phyloP scores from a whole-genome alignment of 2,113 vertebrate genomes.

The Zeus faber region DNA sequence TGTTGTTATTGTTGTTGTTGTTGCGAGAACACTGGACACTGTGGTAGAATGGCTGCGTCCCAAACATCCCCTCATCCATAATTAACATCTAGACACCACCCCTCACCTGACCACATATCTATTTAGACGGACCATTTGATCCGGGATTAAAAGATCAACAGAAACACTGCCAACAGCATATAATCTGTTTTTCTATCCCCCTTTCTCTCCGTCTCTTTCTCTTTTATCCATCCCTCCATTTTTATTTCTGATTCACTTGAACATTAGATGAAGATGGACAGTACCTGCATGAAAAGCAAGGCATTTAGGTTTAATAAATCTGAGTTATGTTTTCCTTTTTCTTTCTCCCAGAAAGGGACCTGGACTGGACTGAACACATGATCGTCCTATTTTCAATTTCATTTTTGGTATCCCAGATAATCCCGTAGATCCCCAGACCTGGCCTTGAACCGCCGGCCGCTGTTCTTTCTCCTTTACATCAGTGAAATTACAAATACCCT shows the following conservation, averaged over 20 bases:
- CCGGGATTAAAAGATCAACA: slow-evolving; percentile 44
- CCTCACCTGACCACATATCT: slow-evolving; percentile 14
- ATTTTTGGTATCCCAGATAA: slow-evolving; percentile 35
- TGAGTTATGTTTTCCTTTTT: slow-evolving; percentile 41
- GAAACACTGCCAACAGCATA: neutral
- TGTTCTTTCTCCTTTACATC: too few species aligned
- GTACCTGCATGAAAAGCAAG: neutral
- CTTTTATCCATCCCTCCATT: neutral
- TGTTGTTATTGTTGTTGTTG: too few species aligned
- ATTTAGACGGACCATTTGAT: slow-evolving; percentile 33
- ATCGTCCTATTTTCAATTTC: slow-evolving; percentile 48
- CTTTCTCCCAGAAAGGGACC: slow-evolving; percentile 28
- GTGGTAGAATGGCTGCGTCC: too few species aligned
- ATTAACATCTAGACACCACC: slow-evolving; percentile 12
- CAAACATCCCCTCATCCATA: neutral
- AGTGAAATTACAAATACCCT: too few species aligned
- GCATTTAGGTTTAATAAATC: slow-evolving; percentile 1
- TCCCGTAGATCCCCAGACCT: slow-evolving; percentile 10
- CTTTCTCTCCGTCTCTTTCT: neutral
- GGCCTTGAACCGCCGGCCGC: neutral
- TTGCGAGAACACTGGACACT: too few species aligned
- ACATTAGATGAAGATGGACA: too few species aligned
- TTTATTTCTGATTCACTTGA: too few species aligned
- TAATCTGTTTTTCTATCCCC: slow-evolving; percentile 17
- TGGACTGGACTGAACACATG: slow-evolving; percentile 23